A percentile compares a stretch with the other conserved stretches of the same genome.
Evolutionary conservation across 2,888 invertebrate species (phyloP).

Genomic region (Anthoptus insignis): DNA sequence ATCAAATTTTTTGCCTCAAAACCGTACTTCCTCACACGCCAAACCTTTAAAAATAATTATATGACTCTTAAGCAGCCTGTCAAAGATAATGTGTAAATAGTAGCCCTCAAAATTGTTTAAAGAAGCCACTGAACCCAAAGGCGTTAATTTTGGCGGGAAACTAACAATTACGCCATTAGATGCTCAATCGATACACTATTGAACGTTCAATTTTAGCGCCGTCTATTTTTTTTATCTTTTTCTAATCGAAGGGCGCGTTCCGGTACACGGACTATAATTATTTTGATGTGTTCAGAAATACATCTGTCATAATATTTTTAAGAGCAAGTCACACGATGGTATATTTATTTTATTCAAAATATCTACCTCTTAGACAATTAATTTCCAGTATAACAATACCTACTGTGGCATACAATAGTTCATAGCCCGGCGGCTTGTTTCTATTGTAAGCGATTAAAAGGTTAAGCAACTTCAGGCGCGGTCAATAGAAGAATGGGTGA

Average conservation of each 20-base stretch:
- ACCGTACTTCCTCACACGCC: constrained; percentile 66
- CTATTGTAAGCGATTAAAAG: no score
- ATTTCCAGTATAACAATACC: no score
- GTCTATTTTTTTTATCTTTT: constrained; percentile 55
- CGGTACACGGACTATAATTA: constrained; percentile 68
- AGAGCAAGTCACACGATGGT: constrained; percentile 37
- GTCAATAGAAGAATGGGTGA: no score
- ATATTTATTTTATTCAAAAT: constrained; percentile 27
- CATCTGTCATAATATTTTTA: constrained; percentile 76
- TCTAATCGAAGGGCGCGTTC: constrained; percentile 62
- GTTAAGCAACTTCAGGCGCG: no score
- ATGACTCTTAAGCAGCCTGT: constrained; percentile 80
- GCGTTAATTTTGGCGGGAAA: constrained; percentile 81
- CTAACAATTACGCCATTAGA: constrained; percentile 83
- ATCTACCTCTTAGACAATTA: no score
- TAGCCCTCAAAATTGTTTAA: constrained; percentile 67
- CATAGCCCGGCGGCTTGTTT: no score
- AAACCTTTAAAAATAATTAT: constrained; percentile 80
- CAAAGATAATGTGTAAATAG: constrained; percentile 85
- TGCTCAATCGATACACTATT: constrained; percentile 80
- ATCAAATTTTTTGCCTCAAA: constrained; percentile 63
- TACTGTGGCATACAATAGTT: no score
- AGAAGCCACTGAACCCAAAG: constrained; percentile 67
- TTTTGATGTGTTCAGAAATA: constrained; percentile 65
- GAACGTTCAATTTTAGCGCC: constrained; percentile 69